phyloP scores from a whole-genome alignment of 1,140 invertebrate species.

The Trachelipus rathkii region DNA sequence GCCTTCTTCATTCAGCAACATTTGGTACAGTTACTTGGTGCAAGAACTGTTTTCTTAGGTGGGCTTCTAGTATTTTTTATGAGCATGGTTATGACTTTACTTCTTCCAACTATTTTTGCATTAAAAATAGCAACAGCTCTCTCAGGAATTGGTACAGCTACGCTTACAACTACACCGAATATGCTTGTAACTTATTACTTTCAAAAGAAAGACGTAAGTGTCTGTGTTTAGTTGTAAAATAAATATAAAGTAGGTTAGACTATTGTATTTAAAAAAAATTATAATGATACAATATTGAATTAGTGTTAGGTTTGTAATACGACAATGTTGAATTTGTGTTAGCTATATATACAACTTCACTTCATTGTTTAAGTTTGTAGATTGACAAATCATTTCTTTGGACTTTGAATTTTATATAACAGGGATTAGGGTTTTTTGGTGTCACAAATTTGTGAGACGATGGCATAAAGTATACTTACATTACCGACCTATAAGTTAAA shows the following conservation, averaged over 20 bases:
- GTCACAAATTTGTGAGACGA: no score
- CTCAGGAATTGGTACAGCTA: slow-evolving; percentile 55
- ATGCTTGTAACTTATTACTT: slow-evolving; percentile 54
- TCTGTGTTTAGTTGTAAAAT: slow-evolving; percentile 26
- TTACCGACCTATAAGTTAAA: no score
- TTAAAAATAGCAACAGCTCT: slow-evolving; percentile 52
- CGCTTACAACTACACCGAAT: slow-evolving; percentile 54
- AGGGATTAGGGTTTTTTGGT: no score
- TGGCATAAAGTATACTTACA: no score
- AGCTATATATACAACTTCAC: no score
- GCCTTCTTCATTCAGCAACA: slow-evolving; percentile 52
- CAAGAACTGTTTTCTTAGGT: slow-evolving; percentile 50
- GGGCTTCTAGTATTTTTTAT: slow-evolving; percentile 52
- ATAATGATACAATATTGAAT: no score
- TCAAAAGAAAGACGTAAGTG: slow-evolving; percentile 51
- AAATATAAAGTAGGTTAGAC: not conserved
- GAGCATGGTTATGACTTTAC: slow-evolving; percentile 52
- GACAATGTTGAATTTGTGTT: no score
- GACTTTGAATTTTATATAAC: no score
- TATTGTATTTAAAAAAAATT: no score
- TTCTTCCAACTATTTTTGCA: slow-evolving; percentile 49
- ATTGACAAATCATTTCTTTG: no score
- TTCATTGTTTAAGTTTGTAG: no score
- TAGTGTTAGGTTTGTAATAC: no score
- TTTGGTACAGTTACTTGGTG: slow-evolving; percentile 50